Conservation (phyloP, 2,888 invertebrate species). For the Heliconius sara region DNA sequence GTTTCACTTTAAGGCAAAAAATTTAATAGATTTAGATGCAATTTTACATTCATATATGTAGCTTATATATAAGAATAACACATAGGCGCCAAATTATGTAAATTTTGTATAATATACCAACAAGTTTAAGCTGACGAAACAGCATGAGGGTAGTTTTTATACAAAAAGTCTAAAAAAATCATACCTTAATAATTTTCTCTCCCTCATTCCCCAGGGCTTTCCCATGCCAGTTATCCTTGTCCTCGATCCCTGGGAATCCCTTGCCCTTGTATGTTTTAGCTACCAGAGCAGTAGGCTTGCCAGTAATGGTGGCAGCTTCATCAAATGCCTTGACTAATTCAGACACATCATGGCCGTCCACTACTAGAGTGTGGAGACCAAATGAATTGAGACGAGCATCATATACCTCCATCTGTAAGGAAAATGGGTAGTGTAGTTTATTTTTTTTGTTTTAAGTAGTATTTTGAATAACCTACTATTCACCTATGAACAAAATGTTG, state of each 20-base stretch:
- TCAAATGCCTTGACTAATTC: constrained; percentile 95
- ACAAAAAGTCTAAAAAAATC: not conserved
- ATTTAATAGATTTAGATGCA: too few species aligned
- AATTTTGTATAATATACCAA: too few species aligned
- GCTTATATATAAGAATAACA: too few species aligned
- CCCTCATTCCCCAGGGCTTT: constrained; percentile 95
- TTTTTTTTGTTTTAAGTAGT: too few species aligned
- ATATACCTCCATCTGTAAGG: constrained; percentile 88
- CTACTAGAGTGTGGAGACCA: constrained; percentile 94
- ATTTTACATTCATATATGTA: too few species aligned
- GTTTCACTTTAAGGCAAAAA: too few species aligned
- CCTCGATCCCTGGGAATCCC: constrained; percentile 94
- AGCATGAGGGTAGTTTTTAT: too few species aligned
- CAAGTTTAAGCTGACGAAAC: too few species aligned
- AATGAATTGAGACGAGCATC: constrained; percentile 94
- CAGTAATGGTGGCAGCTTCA: constrained; percentile 88
- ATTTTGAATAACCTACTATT: too few species aligned
- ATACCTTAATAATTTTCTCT: constrained; percentile 86
- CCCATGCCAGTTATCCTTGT: constrained; percentile 98
- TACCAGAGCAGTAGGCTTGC: constrained; percentile 95
- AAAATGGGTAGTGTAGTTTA: not conserved
- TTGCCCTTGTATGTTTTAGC: constrained; percentile 98
- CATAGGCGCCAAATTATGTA: too few species aligned
- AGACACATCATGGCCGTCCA: constrained; percentile 98
- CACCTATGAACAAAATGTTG: too few species aligned